Evolutionary conservation across 2,888 invertebrate species (phyloP), one percentile per base, ranked within the genome.

Genomic region (Ichneumoninae sp.): DNA sequence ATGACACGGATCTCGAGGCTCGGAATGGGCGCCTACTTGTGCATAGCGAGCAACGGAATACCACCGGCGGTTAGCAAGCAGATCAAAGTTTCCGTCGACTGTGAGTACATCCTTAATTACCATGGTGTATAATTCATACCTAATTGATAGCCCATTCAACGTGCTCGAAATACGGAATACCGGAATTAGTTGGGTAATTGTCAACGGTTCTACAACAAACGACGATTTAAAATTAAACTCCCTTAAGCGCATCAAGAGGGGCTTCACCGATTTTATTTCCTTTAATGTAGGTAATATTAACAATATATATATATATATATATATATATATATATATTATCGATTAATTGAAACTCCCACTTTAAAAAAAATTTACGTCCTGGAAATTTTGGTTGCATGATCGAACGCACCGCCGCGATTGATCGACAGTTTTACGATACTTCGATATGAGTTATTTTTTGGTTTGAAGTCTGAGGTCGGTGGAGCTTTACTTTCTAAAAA

Each of bases 51-150:
- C 91, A 98, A 98, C 92, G 97, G 97, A 16, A 97, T 98, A 19
- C 98, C 98, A 0, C 98, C 98, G 6, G 96, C 97, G 50, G 98
- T 98, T 84, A 98, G 97, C 92, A 98, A 98, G 94, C 95, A 97
- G 91, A 98, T 98, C 91, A 97, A 97, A 96, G 97, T 98, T 91
- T 97, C 97, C 95, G 98, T 98, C 57, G 98, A 98, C 94, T 98
- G 98, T 98, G 94, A 98, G 98, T 97, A 57, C 26, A 94, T 54
- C 66, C 71, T 60, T 78, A 44, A 44, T 70, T 36, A 19, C 36
- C 44, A 50, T 30, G 19, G 65, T n/a, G 36, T n/a, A 44, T 68
- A 47, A 47, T 68, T 40, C 57, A 57, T 22, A 57, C 44, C 16
- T 47, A 57, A 57, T 57, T 26, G 1, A 57, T 57, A 47, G 10